Percentiles rank a stretch among this genome's conserved stretches.
Conservation (phyloP, 2,888 invertebrate species). For the Drosophila rubida region DNA sequence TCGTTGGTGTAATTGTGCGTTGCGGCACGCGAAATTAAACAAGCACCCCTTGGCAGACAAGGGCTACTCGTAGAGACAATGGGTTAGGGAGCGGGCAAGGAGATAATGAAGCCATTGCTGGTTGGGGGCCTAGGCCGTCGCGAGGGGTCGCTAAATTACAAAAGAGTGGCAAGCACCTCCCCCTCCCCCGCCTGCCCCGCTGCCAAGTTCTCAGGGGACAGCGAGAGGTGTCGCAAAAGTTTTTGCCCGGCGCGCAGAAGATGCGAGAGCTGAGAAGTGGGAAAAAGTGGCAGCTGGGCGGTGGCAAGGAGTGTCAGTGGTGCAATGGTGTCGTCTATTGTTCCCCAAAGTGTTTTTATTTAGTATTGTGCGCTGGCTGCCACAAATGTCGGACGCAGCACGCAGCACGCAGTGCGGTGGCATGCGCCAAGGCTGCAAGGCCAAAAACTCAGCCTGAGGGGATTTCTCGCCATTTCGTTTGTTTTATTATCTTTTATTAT, state of each 20-base stretch:
- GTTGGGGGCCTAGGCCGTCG: slow-evolving; percentile 20
- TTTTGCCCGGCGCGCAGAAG: slow-evolving; percentile 38
- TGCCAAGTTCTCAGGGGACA: slow-evolving; percentile 31
- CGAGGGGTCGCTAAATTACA: slow-evolving; percentile 67
- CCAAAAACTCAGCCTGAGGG: slow-evolving; percentile 9
- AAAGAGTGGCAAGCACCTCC: slow-evolving; percentile 76
- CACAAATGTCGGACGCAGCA: slow-evolving; percentile 4
- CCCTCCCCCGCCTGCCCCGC: too few relatives aligned
- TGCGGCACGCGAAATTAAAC: slow-evolving; percentile 71
- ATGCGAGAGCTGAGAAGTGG: background rate
- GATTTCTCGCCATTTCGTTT: slow-evolving; percentile 61
- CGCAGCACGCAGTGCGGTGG: too few relatives aligned
- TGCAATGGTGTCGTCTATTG: slow-evolving; percentile 62
- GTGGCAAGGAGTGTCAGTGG: slow-evolving; percentile 31
- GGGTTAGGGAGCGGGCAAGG: slow-evolving; percentile 2
- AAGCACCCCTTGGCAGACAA: slow-evolving; percentile 20
- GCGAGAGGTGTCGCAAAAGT: slow-evolving; percentile 62
- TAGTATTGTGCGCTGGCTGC: slow-evolving; percentile 34
- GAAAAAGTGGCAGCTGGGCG: background rate
- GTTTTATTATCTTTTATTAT: slow-evolving; percentile 78
- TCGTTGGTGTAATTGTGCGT: slow-evolving; percentile 73
- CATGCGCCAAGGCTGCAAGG: slow-evolving; percentile 10
- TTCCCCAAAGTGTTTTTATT: slow-evolving; percentile 80
- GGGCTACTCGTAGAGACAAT: slow-evolving; percentile 9
- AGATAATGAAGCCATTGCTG: slow-evolving; percentile 56